Evolutionary conservation across 2,888 invertebrate genomes (phyloP), one percentile per base, ranked within the genome.

Genomic region (Pharmacophagus antenor): DNA sequence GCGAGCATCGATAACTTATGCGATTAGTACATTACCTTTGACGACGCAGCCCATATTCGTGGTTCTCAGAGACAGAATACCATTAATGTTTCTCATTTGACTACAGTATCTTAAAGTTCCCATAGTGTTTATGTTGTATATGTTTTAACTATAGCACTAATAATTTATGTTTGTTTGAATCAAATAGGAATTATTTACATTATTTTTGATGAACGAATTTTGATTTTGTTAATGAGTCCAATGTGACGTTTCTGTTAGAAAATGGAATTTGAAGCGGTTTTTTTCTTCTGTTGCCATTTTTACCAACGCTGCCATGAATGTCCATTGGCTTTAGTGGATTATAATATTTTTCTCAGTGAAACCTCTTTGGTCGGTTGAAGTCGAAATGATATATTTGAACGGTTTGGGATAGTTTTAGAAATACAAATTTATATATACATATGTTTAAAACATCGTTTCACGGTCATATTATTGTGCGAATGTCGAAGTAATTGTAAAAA

Each of bases 91-190:
- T 63, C 76, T 76, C 2, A 76, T 65, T 2, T 72, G 70, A 2
- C 66, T 65, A 61, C 70, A 81, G 53, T 65, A 74, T 57, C 80
- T 74, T 4, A 79, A 59, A 65, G 41, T 70, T 68, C 60, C 65
- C 85, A 86, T 85, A 42, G 68, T 78, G 66, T 58, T 31, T 53
- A 50, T 64, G 62, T 57, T 64, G 63, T 59, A 69, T 64, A 10
- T 69, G 12, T 7, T 44, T n/a, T 48, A 50, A 37, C 44, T 23
- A 50, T 27, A 23, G 15, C 27, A 52, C 61, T 37, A 52, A 46
- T 46, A 56, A 52, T 61, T 61, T 56, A 52, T 15, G 20, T 47
- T 21, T 21, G 20, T 47, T 21, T 47, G 52, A 22, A 15, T 49
- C 25, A 47, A 55, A 15, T 41, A 17, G 18, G 25, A 61, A 42